Evolutionary conservation across 1,140 invertebrate genomes (phyloP), one percentile per base, ranked within the genome.

Genomic region (Bombus fervidus): DNA sequence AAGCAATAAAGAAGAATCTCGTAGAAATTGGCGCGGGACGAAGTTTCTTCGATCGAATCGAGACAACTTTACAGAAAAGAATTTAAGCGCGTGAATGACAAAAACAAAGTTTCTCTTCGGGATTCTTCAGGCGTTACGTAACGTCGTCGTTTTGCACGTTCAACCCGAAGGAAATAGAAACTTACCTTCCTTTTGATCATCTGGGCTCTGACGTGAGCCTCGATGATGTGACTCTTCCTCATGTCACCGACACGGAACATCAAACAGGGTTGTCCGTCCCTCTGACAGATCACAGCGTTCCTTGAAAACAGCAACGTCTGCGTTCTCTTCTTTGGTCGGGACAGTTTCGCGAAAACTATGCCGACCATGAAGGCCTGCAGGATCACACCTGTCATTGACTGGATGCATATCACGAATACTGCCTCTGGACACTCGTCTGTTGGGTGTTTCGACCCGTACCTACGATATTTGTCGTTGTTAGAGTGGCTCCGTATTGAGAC

Each of bases 221-320:
- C 98, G 75, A 99, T 99, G 75, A 99, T 98, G 94, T 99, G 99
- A 12, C 98, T 99, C 94, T 99, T 99, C 75, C 99, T 96, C 98
- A 99, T 99, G 95, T 99, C 99, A 12, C 99, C 99, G 6, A 99
- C 98, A 13, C 99, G 96, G 95, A 99, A 99, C 97, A 99, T 98
- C 22, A 99, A 95, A 91, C 98, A 98, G 4, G 99, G 95, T 85
- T 98, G 96, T 3, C 98, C 98, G 92, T 99, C 98, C 77, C 99
- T 96, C 92, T 98, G 97, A 92, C 98, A 99, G 59, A 99, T 97
- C 1, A 99, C 98, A 1, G 98, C 98, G 91, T 99, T 97, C 88
- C 98, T 97, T 68, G 98, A 99, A 95, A 99, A 99, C 87, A 99
- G 96, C 1, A 99, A 95, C 0, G 99, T 99, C 94, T 99, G 98